phyloP scores from a whole-genome alignment of 1,140 invertebrate genomes.

The Glossosoma conforme region DNA sequence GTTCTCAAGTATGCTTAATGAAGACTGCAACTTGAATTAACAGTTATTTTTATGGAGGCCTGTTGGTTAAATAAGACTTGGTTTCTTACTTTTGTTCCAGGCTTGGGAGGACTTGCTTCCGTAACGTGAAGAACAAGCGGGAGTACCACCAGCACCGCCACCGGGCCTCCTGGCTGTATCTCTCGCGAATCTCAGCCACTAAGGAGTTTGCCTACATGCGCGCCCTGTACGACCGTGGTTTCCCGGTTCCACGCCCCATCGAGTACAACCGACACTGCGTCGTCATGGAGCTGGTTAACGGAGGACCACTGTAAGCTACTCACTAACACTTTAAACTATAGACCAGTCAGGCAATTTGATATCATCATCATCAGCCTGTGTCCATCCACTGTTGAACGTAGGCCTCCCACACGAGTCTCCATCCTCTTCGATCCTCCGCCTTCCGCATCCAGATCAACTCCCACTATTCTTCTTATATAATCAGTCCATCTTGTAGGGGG shows the following conservation, averaged over 20 bases:
- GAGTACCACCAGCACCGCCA: slow-evolving; percentile 94
- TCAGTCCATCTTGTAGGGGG: no score
- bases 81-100: slow-evolving; percentile 45
- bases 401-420: no score
- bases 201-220: slow-evolving; percentile 99
- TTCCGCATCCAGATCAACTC: no score
- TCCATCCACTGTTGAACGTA: no score
- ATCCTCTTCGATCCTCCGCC: no score
- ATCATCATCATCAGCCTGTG: no score
- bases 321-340: slow-evolving; percentile 21
- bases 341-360: no score
- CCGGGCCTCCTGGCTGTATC: slow-evolving; percentile 91
- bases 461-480: no score
- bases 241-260: slow-evolving; percentile 93
- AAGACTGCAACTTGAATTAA: no score
- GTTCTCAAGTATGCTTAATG: no score
- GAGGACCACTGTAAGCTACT: slow-evolving; percentile 70
- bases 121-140: slow-evolving; percentile 94
- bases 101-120: slow-evolving; percentile 90
- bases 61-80: no score
- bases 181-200: slow-evolving; percentile 94
- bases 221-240: slow-evolving; percentile 81
- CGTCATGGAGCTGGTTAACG: slow-evolving; percentile 89
- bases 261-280: slow-evolving; percentile 96
- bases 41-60: no score